phyloP scores from a whole-genome alignment of 2,888 invertebrate species.

The Hypselothyrea guttata region DNA sequence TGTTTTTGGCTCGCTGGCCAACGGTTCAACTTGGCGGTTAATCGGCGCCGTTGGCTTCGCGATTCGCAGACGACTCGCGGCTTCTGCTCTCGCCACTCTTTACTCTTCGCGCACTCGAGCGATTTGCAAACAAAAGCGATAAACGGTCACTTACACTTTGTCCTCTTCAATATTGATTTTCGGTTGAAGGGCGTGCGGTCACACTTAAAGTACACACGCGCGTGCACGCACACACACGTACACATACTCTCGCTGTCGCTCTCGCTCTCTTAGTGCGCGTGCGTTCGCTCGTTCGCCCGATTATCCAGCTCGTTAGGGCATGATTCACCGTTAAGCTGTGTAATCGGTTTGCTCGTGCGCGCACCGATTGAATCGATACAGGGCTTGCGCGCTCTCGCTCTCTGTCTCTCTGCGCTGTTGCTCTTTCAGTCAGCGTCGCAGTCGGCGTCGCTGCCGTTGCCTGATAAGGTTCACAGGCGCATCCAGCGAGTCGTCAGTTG shows the following conservation, averaged over 20 bases:
- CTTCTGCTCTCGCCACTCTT: conserved; percentile 2
- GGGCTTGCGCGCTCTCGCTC: conserved; percentile 18
- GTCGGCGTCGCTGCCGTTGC: conserved; percentile 35
- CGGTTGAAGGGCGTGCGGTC: conserved; percentile 22
- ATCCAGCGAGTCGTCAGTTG: conserved; percentile 71
- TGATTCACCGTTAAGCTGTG: conserved; percentile 67
- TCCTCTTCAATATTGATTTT: background rate
- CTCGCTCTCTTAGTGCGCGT: background rate
- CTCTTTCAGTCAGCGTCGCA: conserved; percentile 12
- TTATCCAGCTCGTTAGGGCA: conserved; percentile 40
- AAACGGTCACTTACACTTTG: conserved; percentile 24
- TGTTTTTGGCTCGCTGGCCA: conserved; percentile 73
- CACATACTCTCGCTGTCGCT: conserved; percentile 1
- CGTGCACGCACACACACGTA: conserved; percentile 12
- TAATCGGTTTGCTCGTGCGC: conserved; percentile 74
- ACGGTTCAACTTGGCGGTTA: conserved; percentile 68
- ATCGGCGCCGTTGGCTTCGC: conserved; percentile 49
- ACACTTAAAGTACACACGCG: conserved; percentile 3
- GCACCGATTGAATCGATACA: conserved; percentile 62
- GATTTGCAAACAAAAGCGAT: conserved; percentile 22
- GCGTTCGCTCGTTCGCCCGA: background rate
- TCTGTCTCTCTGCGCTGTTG: conserved; percentile 15
- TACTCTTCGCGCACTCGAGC: conserved; percentile 19
- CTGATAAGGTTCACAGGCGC: conserved; percentile 76
- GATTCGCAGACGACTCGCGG: conserved; percentile 2